phyloP scores from a whole-genome alignment of 2,797 vertebrate species.

The Gymnocypris eckloni region DNA sequence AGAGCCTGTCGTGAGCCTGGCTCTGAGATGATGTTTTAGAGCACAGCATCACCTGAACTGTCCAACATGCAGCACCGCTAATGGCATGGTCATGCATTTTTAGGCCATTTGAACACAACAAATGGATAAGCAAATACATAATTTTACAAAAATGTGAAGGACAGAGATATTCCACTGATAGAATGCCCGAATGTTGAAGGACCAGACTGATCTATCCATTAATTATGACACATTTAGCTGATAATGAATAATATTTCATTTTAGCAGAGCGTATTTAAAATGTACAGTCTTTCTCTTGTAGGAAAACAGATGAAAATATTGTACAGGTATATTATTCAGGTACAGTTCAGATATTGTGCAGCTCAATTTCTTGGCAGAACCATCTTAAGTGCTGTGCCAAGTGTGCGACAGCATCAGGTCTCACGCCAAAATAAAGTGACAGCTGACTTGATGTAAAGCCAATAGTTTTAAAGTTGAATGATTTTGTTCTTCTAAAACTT shows the following conservation, averaged over 20 bases:
- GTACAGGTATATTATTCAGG: not conserved
- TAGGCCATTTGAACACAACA: not conserved
- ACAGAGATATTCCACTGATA: not conserved
- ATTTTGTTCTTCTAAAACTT: not conserved
- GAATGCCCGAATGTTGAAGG: not conserved
- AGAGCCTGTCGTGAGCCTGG: not conserved
- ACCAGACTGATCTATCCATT: not conserved
- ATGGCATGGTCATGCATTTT: conserved; percentile 15
- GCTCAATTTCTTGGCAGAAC: not conserved
- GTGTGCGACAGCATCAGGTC: not conserved
- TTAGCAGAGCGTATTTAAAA: not conserved
- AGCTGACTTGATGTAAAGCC: conserved; percentile 4
- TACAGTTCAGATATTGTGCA: not conserved
- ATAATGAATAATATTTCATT: not conserved
- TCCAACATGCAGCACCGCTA: not conserved
- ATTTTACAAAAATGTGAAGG: not conserved
- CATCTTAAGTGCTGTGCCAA: not conserved
- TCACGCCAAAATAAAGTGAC: not conserved
- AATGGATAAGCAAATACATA: not conserved
- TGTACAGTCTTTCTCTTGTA: not conserved
- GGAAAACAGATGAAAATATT: not conserved
- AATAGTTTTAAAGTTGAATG: conserved; percentile 2
- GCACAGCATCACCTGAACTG: not conserved
- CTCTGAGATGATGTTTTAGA: not conserved
- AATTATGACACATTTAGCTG: not conserved